Conservation (phyloP, 2,113 vertebrate genomes). For the Chelonoidis abingdonii region DNA sequence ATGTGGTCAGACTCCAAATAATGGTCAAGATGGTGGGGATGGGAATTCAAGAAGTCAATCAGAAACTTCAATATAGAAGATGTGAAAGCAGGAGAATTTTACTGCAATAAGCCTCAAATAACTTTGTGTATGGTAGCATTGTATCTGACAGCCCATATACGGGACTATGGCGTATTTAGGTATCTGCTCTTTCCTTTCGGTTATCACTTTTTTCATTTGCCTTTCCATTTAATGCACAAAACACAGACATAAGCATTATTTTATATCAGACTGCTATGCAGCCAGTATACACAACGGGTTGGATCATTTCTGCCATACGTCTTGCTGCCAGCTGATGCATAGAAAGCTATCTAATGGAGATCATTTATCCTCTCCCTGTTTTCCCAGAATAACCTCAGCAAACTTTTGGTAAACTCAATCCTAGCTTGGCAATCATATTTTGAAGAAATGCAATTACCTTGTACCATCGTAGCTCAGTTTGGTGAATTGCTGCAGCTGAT, state of each 20-base stretch:
- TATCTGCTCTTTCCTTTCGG: neutral
- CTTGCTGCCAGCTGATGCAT: neutral
- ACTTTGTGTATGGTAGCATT: neutral
- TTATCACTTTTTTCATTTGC: rapidly evolving
- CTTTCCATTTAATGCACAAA: neutral
- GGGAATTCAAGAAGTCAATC: too few species aligned
- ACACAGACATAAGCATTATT: neutral
- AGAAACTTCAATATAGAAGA: too few species aligned
- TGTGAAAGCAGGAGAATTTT: too few species aligned
- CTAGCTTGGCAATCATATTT: neutral
- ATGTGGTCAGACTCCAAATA: too few species aligned
- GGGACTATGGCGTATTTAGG: too few species aligned
- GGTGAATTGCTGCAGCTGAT: neutral
- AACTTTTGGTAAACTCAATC: neutral
- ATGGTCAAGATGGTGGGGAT: too few species aligned
- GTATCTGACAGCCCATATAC: neutral
- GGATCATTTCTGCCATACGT: neutral
- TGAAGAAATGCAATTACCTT: neutral
- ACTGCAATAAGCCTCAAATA: too few species aligned
- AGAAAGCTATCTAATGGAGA: neutral
- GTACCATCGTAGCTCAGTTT: neutral
- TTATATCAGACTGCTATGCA: neutral
- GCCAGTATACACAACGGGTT: neutral
- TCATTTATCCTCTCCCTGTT: neutral
- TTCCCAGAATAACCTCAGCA: neutral